phyloP scores from a whole-genome alignment of 2,113 vertebrate species.

The Phyllostomus discolor region DNA sequence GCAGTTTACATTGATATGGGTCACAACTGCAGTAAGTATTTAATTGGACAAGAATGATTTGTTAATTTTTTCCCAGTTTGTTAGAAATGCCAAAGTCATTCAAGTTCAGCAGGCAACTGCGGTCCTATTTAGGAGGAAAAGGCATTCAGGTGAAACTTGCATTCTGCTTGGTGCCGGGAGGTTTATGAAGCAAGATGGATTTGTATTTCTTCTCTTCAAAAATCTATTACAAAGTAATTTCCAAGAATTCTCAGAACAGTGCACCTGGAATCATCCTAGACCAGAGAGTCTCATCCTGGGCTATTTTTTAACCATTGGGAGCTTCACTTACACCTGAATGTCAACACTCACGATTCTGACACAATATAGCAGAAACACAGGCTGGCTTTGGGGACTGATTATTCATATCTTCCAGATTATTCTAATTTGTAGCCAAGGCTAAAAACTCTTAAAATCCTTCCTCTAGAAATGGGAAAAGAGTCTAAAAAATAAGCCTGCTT shows the following conservation, averaged over 20 bases:
- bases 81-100: conserved; percentile 11
- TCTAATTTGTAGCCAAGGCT: background rate
- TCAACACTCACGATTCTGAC: background rate
- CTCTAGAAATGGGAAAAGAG: background rate
- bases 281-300: background rate
- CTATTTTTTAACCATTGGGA: background rate
- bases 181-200: background rate
- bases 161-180: background rate
- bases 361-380: background rate
- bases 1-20: background rate
- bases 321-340: background rate
- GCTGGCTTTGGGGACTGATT: background rate
- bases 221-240: conserved; percentile 9
- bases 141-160: background rate
- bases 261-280: background rate
- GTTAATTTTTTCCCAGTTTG: background rate
- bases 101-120: background rate
- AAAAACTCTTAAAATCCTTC: background rate
- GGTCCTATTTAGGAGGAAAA: background rate
- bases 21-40: background rate
- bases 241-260: background rate
- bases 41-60: conserved; percentile 36
- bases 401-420: background rate
- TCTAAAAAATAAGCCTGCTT: background rate
- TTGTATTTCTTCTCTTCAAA: conserved; percentile 5